Conservation (phyloP, 2,888 invertebrate genomes). For the Exocentrus adspersus region DNA sequence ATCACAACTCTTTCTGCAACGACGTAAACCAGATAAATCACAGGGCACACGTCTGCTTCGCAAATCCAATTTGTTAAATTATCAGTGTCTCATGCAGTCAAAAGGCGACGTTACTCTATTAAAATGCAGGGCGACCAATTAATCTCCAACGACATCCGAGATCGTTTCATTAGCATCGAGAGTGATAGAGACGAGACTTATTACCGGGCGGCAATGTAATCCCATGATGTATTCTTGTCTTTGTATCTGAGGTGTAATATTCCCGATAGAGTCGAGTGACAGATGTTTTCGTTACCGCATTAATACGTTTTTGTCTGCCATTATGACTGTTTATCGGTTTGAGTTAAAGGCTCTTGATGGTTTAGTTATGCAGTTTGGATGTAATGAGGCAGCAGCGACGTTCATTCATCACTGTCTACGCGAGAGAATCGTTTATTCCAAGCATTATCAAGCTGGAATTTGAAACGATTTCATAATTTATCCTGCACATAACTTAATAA, state of each 20-base stretch:
- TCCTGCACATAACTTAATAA: too few species aligned
- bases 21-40: neutral
- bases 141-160: neutral
- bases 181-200: slow-evolving; percentile 12
- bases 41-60: neutral
- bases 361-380: too few species aligned
- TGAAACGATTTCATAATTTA: too few species aligned
- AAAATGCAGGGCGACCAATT: neutral
- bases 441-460: too few species aligned
- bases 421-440: too few species aligned
- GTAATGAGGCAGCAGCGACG: too few species aligned
- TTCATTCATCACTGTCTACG: too few species aligned
- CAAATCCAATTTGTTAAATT: neutral
- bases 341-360: too few species aligned
- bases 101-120: neutral
- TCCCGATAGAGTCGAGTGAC: slow-evolving; percentile 2
- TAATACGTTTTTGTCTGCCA: slow-evolving; percentile 4
- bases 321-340: neutral
- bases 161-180: slow-evolving; percentile 11
- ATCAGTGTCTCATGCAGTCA: slow-evolving; percentile 3
- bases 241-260: slow-evolving; percentile 4
- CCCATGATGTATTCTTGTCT: neutral
- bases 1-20: too few species aligned
- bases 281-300: slow-evolving; percentile 5
- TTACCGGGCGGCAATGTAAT: neutral